Percentiles rank a stretch among this genome's conserved stretches.
These are phyloP conservation scores for Heliconius sara DNA, from an alignment of 2,888 invertebrate genomes.

Conservation along the genomic window DNA sequence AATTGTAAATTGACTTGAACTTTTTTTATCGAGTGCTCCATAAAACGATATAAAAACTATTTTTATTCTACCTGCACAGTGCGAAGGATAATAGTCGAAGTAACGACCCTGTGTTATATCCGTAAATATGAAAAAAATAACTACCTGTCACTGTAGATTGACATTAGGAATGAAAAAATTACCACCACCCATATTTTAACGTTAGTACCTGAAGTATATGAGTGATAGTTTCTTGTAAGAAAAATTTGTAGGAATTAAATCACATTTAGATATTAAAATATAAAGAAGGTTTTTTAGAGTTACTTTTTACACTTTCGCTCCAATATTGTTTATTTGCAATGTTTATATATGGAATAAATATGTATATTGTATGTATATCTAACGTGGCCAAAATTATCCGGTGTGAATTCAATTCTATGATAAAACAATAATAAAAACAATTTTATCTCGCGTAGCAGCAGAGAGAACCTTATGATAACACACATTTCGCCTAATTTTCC, in stretches of 20 bases:
- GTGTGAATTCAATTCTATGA: no score
- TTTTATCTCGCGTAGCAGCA: no score
- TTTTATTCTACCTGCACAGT: conserved; percentile 48
- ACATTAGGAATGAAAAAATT: conserved; percentile 34
- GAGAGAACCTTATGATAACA: no score
- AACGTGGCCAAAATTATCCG: no score
- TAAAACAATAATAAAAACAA: no score
- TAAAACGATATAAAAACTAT: conserved; percentile 31
- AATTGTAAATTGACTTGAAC: not conserved
- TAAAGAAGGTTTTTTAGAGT: not conserved
- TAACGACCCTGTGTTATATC: conserved; percentile 68
- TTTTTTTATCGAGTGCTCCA: conserved; percentile 8
- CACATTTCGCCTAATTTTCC: no score
- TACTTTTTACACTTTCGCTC: not conserved
- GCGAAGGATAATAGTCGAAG: conserved; percentile 61
- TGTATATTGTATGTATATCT: no score
- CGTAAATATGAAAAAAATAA: conserved; percentile 67
- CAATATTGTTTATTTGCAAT: not conserved
- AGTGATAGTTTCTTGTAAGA: not conserved
- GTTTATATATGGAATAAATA: no score
- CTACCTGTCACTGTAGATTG: conserved; percentile 67
- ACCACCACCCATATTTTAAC: conserved; percentile 5
- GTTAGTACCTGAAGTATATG: not conserved
- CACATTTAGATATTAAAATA: conserved; percentile 5
- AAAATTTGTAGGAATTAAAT: not conserved